Evolutionary conservation across 2,888 invertebrate genomes (phyloP).

Genomic region (Chromoteleia sp.): DNA sequence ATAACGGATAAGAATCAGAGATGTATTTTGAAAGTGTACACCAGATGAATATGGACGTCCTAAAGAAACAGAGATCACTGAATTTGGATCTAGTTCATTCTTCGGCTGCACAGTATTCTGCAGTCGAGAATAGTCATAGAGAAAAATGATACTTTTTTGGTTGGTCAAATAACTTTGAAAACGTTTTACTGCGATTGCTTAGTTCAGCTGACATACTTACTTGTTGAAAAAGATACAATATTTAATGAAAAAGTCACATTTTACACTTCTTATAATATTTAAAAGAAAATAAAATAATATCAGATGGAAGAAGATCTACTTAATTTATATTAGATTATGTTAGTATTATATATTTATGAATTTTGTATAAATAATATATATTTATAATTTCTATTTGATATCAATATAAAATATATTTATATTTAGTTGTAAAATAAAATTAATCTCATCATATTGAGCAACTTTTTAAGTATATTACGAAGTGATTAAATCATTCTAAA

Average conservation of each 20-base stretch:
- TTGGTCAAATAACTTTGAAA: background rate
- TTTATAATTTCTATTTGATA: too few relatives aligned
- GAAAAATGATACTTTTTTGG: background rate
- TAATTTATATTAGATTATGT: too few relatives aligned
- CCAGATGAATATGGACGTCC: background rate
- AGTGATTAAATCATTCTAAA: background rate
- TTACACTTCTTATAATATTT: too few relatives aligned
- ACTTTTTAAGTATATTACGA: background rate
- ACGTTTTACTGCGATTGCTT: constrained; percentile 2
- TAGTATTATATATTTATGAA: too few relatives aligned
- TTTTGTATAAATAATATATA: too few relatives aligned
- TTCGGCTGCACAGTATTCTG: background rate
- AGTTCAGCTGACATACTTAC: too few relatives aligned
- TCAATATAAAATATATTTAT: too few relatives aligned
- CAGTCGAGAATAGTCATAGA: background rate
- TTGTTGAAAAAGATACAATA: background rate
- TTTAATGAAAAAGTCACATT: background rate
- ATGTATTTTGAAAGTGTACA: background rate
- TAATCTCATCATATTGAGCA: too few relatives aligned
- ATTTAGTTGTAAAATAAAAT: too few relatives aligned
- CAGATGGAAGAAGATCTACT: too few relatives aligned
- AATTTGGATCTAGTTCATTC: constrained; percentile 1
- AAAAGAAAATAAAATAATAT: too few relatives aligned
- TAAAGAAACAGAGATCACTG: background rate
- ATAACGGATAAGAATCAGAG: background rate